A percentile compares a stretch with the other conserved stretches of the same genome.
phyloP scores from a whole-genome alignment of 2,888 invertebrate genomes.

The Hecatera dysodea region DNA sequence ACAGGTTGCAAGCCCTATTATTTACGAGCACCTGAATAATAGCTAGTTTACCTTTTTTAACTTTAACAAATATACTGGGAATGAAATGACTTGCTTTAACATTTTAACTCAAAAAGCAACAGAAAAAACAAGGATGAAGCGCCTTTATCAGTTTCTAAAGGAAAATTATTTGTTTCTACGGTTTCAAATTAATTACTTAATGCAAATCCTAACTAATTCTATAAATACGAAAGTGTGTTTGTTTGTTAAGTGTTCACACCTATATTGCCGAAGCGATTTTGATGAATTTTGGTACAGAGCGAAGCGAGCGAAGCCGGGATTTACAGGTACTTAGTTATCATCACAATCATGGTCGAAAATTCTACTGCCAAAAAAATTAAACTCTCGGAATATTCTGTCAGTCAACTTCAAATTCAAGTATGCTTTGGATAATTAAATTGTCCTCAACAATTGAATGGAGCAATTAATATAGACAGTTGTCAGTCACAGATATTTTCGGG shows the following conservation, averaged over 20 bases:
- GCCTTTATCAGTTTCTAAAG: neutral
- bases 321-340: too few relatives aligned
- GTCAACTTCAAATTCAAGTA: neutral
- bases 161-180: neutral
- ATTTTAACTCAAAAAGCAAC: neutral
- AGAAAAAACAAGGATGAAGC: neutral
- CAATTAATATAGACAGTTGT: slow-evolving; percentile 10
- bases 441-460: neutral
- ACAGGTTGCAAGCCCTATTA: slow-evolving; percentile 53
- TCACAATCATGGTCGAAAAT: neutral
- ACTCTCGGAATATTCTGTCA: too few relatives aligned
- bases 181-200: neutral
- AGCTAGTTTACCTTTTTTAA: slow-evolving; percentile 42
- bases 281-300: neutral
- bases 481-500: slow-evolving; percentile 27
- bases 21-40: slow-evolving; percentile 43
- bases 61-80: slow-evolving; percentile 14
- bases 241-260: neutral
- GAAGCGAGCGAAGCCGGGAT: too few relatives aligned
- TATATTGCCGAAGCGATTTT: neutral
- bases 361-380: too few relatives aligned
- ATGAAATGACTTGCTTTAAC: slow-evolving; percentile 3
- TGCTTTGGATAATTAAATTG: neutral
- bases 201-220: neutral
- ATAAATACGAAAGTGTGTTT: neutral